These are phyloP conservation scores for Heliconius congener DNA, from an alignment of 1,140 invertebrate species.

Conservation along the genomic window DNA sequence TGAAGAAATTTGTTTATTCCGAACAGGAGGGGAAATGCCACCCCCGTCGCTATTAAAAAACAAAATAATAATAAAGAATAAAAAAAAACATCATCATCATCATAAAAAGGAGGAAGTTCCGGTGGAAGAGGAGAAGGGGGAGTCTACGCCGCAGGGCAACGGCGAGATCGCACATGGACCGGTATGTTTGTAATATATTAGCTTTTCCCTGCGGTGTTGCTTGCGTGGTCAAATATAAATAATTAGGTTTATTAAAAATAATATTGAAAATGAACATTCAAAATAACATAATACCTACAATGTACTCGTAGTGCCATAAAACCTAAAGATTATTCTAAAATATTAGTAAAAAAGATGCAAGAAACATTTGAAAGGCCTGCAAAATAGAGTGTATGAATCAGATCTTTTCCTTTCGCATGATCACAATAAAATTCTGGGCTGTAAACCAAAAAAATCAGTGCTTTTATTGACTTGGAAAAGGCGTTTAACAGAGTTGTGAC, in stretches of 20 bases:
- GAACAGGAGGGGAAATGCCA: conserved; percentile 88
- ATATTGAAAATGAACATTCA: too few relatives aligned
- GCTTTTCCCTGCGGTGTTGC: too few relatives aligned
- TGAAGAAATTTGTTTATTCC: too few relatives aligned
- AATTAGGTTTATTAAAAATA: too few relatives aligned
- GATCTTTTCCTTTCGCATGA: neutral
- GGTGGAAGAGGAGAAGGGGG: conserved; percentile 50
- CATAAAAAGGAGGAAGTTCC: conserved; percentile 78
- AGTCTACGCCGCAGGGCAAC: conserved; percentile 53
- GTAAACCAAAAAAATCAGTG: neutral
- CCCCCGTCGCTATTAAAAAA: conserved; percentile 91
- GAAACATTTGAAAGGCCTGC: neutral
- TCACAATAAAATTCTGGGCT: neutral
- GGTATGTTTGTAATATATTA: conserved; percentile 40
- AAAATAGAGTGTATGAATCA: neutral
- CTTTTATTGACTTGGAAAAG: neutral
- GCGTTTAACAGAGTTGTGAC: too few relatives aligned
- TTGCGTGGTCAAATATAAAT: too few relatives aligned
- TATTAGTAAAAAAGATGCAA: neutral
- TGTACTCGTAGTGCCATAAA: too few relatives aligned
- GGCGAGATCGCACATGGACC: conserved; percentile 54
- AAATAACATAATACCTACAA: too few relatives aligned
- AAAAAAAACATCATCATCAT: conserved; percentile 96
- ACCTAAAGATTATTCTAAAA: neutral
- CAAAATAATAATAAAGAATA: conserved; percentile 99